Base-by-base conservation (phyloP, 1,140 invertebrate species). In the Elymnias hypermnestra region DNA sequence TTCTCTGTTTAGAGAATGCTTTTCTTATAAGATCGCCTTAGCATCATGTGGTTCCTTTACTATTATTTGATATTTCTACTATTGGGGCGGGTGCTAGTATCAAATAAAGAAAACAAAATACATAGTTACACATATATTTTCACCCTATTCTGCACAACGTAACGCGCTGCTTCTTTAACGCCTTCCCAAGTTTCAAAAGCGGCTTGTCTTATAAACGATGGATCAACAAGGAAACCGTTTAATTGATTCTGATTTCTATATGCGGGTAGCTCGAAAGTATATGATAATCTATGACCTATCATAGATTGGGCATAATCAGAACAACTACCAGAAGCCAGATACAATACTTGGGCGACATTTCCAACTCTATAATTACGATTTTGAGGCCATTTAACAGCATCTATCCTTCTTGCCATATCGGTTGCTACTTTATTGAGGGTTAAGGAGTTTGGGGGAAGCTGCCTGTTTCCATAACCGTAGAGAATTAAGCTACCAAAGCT, bases 191-290 rank as follows among this genome's bases (percentile, higher is more conserved):
- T 75, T 41, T 75, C 72, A 17, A 41, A 56, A 9, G 62, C 68
- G 46, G 64, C 73, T 44, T 77, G 73, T 25, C 58, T 53, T 35
- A 74, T 68, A 18, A 77, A 77, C 14, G 49, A 63, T 7, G 69
- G 63, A 10, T 77, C 67, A 2, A 77, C 71, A 5, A 72, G 45
- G 51, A 77, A 77, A 19, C 73, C 69, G 13, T 57, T 55, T 0
- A 69, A 0, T 7, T 10, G 45, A n/a, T 14, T 13, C 4, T 89
- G 91, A 45, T 65, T 82, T 45, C 92, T 92, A 23, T 88, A 88
- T 33, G 91, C 91, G 1, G 92, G 87, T 12, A 95, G 68, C 73
- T 94, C 93, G 31, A 91, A 87, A 1, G 91, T 89, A 51, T 89
- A 95, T 0, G 90, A 73, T 23, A 93, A 89, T 22, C 89, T 88